Evolutionary conservation across 2,888 invertebrate species (phyloP), one percentile per base, ranked within the genome.

Genomic region (Synanthedon andrenaeformis): DNA sequence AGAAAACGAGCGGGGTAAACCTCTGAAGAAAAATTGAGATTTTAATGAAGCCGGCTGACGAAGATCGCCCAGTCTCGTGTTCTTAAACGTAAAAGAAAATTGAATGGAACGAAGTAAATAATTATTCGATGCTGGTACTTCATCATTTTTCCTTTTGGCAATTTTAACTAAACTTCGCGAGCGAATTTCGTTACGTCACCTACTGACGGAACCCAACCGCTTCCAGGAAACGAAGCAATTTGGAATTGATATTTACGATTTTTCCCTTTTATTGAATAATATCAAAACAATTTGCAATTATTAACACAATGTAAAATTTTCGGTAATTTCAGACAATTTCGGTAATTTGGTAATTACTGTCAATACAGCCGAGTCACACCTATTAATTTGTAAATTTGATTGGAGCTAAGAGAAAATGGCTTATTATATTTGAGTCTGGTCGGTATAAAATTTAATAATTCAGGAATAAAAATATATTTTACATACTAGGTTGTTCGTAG

Each of bases 41-140:
- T 59, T 59, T 58, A 62, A 61, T 61, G 56, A 59, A 60, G 54
- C 53, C 28, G 50, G 49, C 51, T 51, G 52, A 55, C 45, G 45
- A 45, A 45, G 45, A 12, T 53, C 49, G 54, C 42, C 45, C 53
- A 57, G 53, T 42, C 49, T 23, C 11, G 41, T 48, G 51, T 45
- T 14, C 14, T 51, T 51, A 49, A 51, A 55, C 52, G 28, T 48
- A 55, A 56, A 56, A 53, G 45, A 51, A 58, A 57, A 55, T 55
- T 50, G 53, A 52, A 51, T 35, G 49, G 55, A 58, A 57, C 53
- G 53, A 50, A 52, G 54, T 51, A 53, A 55, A 57, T 52, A 56
- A 53, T 49, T 51, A 54, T 54, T 50, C 53, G 42, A 52, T 53
- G 55, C 53, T 51, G 54, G 55, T 53, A 54, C 54, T 54, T 49